Percentiles rank a stretch among this genome's conserved stretches.
Evolutionary conservation across 2,888 invertebrate species (phyloP).

Genomic region (Archips crataeganus): DNA sequence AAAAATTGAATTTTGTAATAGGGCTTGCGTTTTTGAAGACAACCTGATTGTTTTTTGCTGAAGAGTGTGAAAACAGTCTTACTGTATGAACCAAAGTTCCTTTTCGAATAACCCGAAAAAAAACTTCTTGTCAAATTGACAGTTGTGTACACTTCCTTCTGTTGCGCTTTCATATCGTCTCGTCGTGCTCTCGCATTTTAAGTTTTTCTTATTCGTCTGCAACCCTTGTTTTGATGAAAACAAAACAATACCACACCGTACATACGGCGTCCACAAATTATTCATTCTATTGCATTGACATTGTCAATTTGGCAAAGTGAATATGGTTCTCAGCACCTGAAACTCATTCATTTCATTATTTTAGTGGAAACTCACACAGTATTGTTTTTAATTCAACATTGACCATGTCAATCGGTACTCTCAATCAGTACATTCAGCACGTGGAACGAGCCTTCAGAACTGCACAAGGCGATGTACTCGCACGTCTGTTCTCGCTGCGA

Average conservation of each 20-base stretch:
- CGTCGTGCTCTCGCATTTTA: too few relatives aligned
- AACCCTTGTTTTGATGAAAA: not conserved
- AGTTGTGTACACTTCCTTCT: too few relatives aligned
- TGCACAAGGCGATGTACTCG: slow-evolving; percentile 83
- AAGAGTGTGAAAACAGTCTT: too few relatives aligned
- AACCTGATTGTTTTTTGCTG: too few relatives aligned
- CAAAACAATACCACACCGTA: too few relatives aligned
- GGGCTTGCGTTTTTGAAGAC: too few relatives aligned
- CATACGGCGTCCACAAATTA: too few relatives aligned
- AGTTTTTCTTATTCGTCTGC: not conserved
- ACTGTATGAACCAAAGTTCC: too few relatives aligned
- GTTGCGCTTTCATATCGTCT: too few relatives aligned
- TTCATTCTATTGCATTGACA: not conserved
- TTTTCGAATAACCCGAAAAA: too few relatives aligned
- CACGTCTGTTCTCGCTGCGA: slow-evolving; percentile 83
- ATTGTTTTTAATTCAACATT: slow-evolving; percentile 45
- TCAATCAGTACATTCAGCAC: slow-evolving; percentile 70
- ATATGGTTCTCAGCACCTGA: not conserved
- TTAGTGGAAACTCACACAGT: not conserved
- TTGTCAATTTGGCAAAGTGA: not conserved
- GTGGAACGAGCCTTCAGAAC: slow-evolving; percentile 83
- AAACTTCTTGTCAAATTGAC: too few relatives aligned
- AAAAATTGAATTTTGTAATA: too few relatives aligned
- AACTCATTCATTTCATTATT: not conserved
- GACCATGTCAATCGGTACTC: slow-evolving; percentile 61